Evolutionary conservation across 2,888 invertebrate genomes (phyloP).

Genomic region (Dendrolimus pini): DNA sequence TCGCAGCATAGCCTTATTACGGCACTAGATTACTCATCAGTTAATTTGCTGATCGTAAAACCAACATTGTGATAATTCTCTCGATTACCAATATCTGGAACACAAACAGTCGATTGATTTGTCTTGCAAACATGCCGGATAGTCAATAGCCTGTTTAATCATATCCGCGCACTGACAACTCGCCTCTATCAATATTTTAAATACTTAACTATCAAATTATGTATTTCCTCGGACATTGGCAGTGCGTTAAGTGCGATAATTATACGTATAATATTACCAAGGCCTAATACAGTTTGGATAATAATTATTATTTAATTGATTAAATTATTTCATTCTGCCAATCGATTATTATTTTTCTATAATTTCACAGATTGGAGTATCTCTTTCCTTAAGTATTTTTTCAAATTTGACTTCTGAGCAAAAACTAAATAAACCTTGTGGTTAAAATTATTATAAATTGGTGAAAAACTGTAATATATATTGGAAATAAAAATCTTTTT

Average conservation of each 20-base stretch:
- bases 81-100: too few species aligned
- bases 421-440: too few species aligned
- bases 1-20: background rate
- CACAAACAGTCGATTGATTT: too few species aligned
- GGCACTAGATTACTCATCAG: background rate
- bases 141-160: background rate
- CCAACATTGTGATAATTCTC: background rate
- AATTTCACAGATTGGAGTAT: too few species aligned
- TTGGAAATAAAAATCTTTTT: conserved; percentile 4
- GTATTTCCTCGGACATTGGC: conserved; percentile 31
- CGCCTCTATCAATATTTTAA: conserved; percentile 15
- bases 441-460: too few species aligned
- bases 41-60: background rate
- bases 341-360: too few species aligned
- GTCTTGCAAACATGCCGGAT: background rate
- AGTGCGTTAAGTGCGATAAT: conserved; percentile 26
- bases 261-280: conserved; percentile 9
- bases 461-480: too few species aligned
- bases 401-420: too few species aligned
- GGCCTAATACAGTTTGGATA: too few species aligned
- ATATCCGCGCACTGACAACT: conserved; percentile 54
- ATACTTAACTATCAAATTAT: conserved; percentile 22
- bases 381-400: too few species aligned
- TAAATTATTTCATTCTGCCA: too few species aligned
- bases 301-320: too few species aligned